Evolutionary conservation across 2,113 vertebrate genomes (phyloP), one percentile per base, ranked within the genome.

Genomic region (Oplegnathus fasciatus): DNA sequence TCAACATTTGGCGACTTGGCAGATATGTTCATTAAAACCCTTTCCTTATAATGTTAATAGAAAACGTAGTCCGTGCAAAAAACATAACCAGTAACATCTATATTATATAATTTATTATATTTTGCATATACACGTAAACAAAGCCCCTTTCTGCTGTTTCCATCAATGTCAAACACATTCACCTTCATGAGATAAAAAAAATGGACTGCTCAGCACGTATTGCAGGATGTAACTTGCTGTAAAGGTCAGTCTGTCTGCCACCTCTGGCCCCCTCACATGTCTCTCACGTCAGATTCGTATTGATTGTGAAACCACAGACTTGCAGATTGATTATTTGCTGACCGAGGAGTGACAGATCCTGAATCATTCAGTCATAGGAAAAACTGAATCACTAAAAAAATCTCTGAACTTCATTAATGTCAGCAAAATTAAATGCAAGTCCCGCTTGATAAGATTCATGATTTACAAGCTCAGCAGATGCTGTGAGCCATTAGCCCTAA

Each of bases 271-370:
- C 70, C 55, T 62, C 65, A 71, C 66, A 67, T 42, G 73, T 50
- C 30, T 73, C 74, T 86, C 88, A 77, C 40, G 6, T 84, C 79
- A 46, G 68, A 77, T 30, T 83, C 73, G 64, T 66, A 88, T 66
- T 67, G 55, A 90, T 77, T 92, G 84, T 78, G 85, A 92, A 94
- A 92, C 55, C 74, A 71, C 82, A 14, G 11, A 86, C 42, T 80
- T 68, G 50, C 86, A 75, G 57, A 71, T n/a, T 67, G 40, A 80
- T 71, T 75, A 64, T 28, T n/a, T 82, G 90, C 87, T 91, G 89
- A 92, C 67, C 14, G 57, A 68, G 20, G 68, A 22, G 42, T 50
- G 69, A 84, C 61, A 78, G 6, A 69, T 46, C 74, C 34, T 85
- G 81, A 91, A 55, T 91, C 88, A 88, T 28, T 86, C 9, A 26